Base-by-base conservation (phyloP, 1,140 invertebrate genomes). In the Bombus breviceps region DNA sequence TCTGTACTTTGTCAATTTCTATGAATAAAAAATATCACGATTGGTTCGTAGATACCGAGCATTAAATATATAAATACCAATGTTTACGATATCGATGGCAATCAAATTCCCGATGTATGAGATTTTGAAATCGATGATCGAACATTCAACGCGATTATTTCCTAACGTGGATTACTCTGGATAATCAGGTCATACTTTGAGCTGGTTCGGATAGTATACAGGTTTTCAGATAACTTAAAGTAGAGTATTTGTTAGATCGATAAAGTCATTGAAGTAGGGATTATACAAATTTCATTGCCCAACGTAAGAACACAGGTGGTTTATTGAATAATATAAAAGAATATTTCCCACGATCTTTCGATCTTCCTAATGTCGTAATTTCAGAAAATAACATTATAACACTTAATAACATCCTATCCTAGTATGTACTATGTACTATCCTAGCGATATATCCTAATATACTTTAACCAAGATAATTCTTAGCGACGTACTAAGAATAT, bases 211-310 rank as follows among this genome's bases (percentile, higher is more conserved):
- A 41, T 41, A 43, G 6, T 72, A 41, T n/a, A 25, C 37, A n/a
- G 28, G 13, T 41, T 41, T 72, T 3, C 0, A 72, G 69, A 72
- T n/a, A 41, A 3, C 12, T 41, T n/a, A 72, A 41, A 72, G 39
- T 6, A 43, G 25, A 15, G 28, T n/a, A 72, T 72, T 43, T 43
- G 12, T 41, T n/a, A n/a, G 37, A 41, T 5, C 12, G 69, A 72
- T 72, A 72, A 72, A 43, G 39, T 43, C 39, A n/a, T 72, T 72
- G 69, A 72, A 72, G 69, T 72, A n/a, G 69, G 39, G 39, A 71
- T 71, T 71, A 41, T 2, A n/a, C 5, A 41, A 72, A 72, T 72
- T n/a, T 72, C 28, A 72, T 18, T 43, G 12, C 25, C 18, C 13
- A 15, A 39, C 12, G 10, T 39, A 37, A 28, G 2, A 3, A 5